Evolutionary conservation across 2,888 invertebrate genomes (phyloP).

Genomic region (Polylopha cassiicola): DNA sequence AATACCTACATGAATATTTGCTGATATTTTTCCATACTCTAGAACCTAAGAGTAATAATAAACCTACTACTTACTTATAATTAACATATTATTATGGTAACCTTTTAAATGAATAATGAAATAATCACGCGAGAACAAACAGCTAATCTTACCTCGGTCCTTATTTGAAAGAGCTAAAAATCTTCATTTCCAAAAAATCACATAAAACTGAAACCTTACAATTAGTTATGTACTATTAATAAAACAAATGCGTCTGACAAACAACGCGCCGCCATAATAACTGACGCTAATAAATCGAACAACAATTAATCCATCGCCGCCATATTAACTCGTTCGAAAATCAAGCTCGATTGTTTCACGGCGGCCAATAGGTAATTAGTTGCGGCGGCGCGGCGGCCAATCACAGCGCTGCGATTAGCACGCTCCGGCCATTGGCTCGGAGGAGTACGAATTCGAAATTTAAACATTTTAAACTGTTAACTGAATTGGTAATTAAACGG

Average conservation of each 20-base stretch:
- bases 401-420: conserved; percentile 40
- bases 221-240: conserved; percentile 9
- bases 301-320: conserved; percentile 38
- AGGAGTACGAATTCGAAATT: conserved; percentile 40
- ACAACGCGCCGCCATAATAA: conserved; percentile 47
- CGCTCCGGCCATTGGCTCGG: conserved; percentile 45
- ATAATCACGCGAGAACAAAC: too few species aligned
- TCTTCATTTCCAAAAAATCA: too few species aligned
- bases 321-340: conserved; percentile 38
- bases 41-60: too few species aligned
- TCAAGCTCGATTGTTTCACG: conserved; percentile 48
- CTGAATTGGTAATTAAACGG: conserved; percentile 50
- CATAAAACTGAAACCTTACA: not conserved
- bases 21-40: too few species aligned
- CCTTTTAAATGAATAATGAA: too few species aligned
- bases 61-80: too few species aligned
- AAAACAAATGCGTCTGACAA: conserved; percentile 34
- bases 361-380: conserved; percentile 65
- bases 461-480: conserved; percentile 39
- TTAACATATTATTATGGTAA: too few species aligned
- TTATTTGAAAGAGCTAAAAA: too few species aligned
- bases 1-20: too few species aligned
- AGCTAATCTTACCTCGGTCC: too few species aligned
- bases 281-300: conserved; percentile 43
- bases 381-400: conserved; percentile 45